A percentile compares a stretch with the other conserved stretches of the same genome.
phyloP scores from a whole-genome alignment of 2,888 invertebrate species.

The Erebia ligea region DNA sequence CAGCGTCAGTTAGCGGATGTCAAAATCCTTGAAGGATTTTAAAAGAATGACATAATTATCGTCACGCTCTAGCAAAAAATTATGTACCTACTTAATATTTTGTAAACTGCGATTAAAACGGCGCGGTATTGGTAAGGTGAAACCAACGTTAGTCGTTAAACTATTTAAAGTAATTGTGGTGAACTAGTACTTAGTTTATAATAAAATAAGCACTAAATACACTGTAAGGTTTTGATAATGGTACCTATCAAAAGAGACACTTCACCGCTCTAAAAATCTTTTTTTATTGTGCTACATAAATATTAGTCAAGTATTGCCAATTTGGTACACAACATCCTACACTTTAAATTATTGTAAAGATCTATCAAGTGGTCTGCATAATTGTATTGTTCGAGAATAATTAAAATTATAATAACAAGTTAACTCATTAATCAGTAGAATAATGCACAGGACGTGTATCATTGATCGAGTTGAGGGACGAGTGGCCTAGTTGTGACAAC shows the following conservation, averaged over 20 bases:
- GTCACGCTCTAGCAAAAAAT: slow-evolving; percentile 15
- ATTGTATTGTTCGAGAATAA: neutral
- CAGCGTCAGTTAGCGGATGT: slow-evolving; percentile 10
- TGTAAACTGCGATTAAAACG: neutral
- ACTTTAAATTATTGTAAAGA: neutral
- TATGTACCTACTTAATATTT: slow-evolving; percentile 10
- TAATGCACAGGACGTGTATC: no score
- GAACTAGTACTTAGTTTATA: no score
- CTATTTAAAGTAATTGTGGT: no score
- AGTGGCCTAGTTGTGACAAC: no score
- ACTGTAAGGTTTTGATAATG: neutral
- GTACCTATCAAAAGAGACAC: neutral
- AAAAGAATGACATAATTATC: slow-evolving; percentile 19
- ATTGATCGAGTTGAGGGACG: no score
- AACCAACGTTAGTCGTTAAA: neutral
- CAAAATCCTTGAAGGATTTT: slow-evolving; percentile 18
- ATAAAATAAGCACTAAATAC: no score
- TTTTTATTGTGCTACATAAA: neutral
- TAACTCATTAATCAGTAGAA: no score
- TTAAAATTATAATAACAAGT: neutral
- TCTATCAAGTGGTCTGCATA: neutral
- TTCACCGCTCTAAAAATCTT: neutral
- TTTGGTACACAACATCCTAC: neutral
- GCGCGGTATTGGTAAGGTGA: neutral
- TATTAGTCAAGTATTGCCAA: neutral